Evolutionary conservation across 2,888 invertebrate species (phyloP).

Genomic region (Nemapogon koenigi): DNA sequence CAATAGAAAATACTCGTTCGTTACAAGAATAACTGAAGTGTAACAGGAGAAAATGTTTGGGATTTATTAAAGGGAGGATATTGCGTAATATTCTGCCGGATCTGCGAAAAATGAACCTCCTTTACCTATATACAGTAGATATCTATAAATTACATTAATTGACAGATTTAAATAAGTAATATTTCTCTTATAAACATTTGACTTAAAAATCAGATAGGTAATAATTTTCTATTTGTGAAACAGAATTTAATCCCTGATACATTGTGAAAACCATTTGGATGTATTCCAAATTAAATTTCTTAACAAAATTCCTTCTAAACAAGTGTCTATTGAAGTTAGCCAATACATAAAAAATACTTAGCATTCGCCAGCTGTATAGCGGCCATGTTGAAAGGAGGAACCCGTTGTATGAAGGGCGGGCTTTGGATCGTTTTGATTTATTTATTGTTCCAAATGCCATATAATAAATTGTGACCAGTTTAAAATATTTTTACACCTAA

Average conservation of each 20-base stretch:
- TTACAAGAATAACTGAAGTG: constrained; percentile 4
- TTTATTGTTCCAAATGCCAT: background rate
- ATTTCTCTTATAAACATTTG: too few relatives aligned
- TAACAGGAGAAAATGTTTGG: constrained; percentile 3
- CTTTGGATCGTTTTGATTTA: background rate
- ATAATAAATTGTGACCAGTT: too few relatives aligned
- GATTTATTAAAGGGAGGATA: constrained; percentile 7
- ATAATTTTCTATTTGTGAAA: too few relatives aligned
- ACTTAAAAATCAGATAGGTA: too few relatives aligned
- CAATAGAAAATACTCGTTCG: constrained; percentile 1
- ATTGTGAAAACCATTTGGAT: too few relatives aligned
- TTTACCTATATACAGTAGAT: too few relatives aligned
- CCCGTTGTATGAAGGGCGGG: background rate
- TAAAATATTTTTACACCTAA: too few relatives aligned
- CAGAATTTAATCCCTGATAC: too few relatives aligned
- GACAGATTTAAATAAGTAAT: too few relatives aligned
- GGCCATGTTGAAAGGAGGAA: constrained; percentile 8
- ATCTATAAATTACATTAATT: too few relatives aligned
- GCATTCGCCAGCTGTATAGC: background rate
- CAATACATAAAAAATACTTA: background rate
- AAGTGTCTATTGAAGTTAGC: too few relatives aligned
- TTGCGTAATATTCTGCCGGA: constrained; percentile 4
- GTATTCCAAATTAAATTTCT: background rate
- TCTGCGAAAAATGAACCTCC: too few relatives aligned
- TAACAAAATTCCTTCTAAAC: background rate